Conservation (phyloP, 2,888 invertebrate species). For the Dryococelus australis region DNA sequence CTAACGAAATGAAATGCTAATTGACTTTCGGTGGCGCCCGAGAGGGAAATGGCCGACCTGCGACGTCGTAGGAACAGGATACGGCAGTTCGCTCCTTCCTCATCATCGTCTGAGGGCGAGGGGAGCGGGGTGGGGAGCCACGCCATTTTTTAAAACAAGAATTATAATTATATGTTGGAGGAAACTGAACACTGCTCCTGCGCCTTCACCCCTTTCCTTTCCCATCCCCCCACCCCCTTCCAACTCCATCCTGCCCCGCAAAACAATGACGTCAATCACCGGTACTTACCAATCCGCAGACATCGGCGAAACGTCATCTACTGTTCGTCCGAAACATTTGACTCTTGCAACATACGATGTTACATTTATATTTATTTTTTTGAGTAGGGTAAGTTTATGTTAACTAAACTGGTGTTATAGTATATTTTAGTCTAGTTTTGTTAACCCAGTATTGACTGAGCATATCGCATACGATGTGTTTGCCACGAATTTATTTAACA, state of each 20-base stretch:
- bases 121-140: not conserved
- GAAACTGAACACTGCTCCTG: not conserved
- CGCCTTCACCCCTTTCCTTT: not conserved
- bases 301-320: too few species aligned
- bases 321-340: too few species aligned
- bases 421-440: too few species aligned
- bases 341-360: too few species aligned
- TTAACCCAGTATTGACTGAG: too few species aligned
- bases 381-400: too few species aligned
- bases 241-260: not conserved
- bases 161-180: slow-evolving; percentile 24
- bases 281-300: too few species aligned
- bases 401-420: too few species aligned
- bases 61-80: not conserved
- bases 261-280: not conserved
- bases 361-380: too few species aligned
- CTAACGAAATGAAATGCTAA: slow-evolving; percentile 46
- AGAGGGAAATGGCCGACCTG: slow-evolving; percentile 18
- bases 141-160: slow-evolving; percentile 22
- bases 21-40: slow-evolving; percentile 42
- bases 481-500: too few species aligned
- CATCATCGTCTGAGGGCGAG: not conserved
- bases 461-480: too few species aligned
- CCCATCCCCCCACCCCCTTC: not conserved
- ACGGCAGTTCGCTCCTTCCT: not conserved